Evolutionary conservation across 2,113 vertebrate species (phyloP).

Genomic region (Paratilapia polleni): DNA sequence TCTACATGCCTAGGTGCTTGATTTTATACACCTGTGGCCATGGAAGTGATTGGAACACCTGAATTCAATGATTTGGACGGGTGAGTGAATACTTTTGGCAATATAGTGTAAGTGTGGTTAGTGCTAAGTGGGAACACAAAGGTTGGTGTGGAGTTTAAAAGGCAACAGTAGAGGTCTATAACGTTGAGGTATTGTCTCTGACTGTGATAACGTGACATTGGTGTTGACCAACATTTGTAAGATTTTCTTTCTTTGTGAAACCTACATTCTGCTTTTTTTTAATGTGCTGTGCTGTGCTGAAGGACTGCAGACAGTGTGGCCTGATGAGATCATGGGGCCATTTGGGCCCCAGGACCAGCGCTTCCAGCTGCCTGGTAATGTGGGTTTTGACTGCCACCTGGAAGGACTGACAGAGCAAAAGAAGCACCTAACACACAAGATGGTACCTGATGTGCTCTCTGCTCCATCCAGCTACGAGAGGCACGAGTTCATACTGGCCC

Average conservation of each 20-base stretch:
- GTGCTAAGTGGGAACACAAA: background rate
- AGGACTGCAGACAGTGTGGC: slow-evolving; percentile 88
- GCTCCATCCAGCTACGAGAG: slow-evolving; percentile 84
- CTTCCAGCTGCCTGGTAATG: slow-evolving; percentile 89
- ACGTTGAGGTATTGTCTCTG: background rate
- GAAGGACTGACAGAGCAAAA: slow-evolving; percentile 77
- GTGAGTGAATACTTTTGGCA: no score
- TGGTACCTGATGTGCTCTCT: slow-evolving; percentile 84
- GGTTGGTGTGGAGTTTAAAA: background rate
- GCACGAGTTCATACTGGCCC: slow-evolving; percentile 87
- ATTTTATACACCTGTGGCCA: no score
- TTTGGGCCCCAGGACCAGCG: slow-evolving; percentile 90
- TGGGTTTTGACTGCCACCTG: slow-evolving; percentile 88
- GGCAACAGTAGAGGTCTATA: background rate
- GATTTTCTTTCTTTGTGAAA: background rate
- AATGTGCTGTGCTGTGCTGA: background rate
- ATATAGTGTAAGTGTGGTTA: no score
- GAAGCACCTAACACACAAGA: slow-evolving; percentile 60
- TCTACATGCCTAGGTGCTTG: no score
- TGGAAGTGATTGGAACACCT: no score
- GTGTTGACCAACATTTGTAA: background rate
- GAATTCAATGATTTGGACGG: no score
- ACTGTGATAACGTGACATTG: background rate
- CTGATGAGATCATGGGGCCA: slow-evolving; percentile 88
- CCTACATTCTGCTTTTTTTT: accelerated